Percentiles rank a stretch among this genome's conserved stretches.
Conservation (phyloP, 2,113 vertebrate genomes). For the Stigmatopora argus region DNA sequence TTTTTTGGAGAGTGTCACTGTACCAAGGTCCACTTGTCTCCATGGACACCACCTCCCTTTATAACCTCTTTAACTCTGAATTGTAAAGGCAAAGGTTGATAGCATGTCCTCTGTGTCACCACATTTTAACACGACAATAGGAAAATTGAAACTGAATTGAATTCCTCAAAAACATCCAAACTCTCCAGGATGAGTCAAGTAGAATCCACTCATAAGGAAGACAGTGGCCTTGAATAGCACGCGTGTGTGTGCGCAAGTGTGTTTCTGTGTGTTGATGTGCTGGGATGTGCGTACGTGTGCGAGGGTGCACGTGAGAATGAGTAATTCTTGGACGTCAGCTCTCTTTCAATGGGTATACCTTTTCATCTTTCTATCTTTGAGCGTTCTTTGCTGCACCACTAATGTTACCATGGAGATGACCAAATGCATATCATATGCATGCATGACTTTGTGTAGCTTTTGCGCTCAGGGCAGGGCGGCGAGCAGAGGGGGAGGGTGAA, state of each 20-base stretch:
- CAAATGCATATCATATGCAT: slow-evolving; percentile 82
- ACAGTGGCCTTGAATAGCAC: not conserved
- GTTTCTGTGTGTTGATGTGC: not conserved
- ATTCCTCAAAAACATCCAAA: not conserved
- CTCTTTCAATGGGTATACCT: slow-evolving; percentile 64
- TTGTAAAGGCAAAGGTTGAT: slow-evolving; percentile 35
- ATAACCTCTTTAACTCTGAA: slow-evolving; percentile 41
- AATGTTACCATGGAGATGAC: slow-evolving; percentile 80
- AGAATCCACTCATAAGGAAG: slow-evolving; percentile 7
- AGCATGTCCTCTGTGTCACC: slow-evolving; percentile 15
- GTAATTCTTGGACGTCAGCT: slow-evolving; percentile 48
- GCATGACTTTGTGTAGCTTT: slow-evolving; percentile 72
- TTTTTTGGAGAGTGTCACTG: slow-evolving; percentile 14
- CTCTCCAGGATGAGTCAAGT: not conserved
- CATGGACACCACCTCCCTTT: slow-evolving; percentile 26
- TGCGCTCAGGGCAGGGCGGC: slow-evolving; percentile 66
- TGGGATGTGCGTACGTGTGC: not conserved
- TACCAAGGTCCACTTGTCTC: slow-evolving; percentile 37
- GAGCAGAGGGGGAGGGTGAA: slow-evolving; percentile 30
- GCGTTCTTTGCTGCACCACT: slow-evolving; percentile 35
- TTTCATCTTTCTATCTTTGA: slow-evolving; percentile 47
- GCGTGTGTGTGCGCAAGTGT: not conserved
- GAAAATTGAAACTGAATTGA: not conserved
- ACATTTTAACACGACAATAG: not conserved
- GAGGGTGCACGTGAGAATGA: slow-evolving; percentile 56